A percentile compares a stretch with the other conserved stretches of the same genome.
phyloP scores from a whole-genome alignment of 2,888 invertebrate genomes.

The Pheosia gnoma region DNA sequence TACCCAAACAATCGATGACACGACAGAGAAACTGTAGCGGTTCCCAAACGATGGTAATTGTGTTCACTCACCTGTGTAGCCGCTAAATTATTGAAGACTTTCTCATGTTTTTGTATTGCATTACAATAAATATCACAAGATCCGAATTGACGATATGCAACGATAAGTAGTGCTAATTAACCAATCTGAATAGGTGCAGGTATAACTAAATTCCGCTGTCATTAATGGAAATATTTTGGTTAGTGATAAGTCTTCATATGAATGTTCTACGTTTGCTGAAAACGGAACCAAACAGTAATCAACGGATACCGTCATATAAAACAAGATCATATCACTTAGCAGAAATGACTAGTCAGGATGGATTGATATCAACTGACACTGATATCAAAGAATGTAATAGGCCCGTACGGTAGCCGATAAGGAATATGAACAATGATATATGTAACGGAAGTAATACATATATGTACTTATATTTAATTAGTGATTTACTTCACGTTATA shows the following conservation, averaged over 20 bases:
- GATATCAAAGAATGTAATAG: conserved; percentile 33
- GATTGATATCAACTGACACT: conserved; percentile 10
- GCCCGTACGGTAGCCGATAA: conserved; percentile 47
- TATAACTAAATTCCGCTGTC: too few species aligned
- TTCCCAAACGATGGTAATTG: conserved; percentile 26
- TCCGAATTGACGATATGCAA: too few species aligned
- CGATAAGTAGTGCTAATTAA: too few species aligned
- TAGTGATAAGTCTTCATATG: too few species aligned
- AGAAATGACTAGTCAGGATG: conserved; percentile 8
- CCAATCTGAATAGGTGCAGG: too few species aligned
- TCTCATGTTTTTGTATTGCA: neutral
- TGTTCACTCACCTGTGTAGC: conserved; percentile 1
- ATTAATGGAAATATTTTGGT: too few species aligned
- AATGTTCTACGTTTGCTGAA: neutral
- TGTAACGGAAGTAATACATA: conserved; percentile 47
- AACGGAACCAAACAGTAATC: neutral
- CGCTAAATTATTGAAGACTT: neutral
- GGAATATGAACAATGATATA: conserved; percentile 37
- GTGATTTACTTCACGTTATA: conserved; percentile 30
- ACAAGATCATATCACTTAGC: conserved; percentile 2
- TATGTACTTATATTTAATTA: conserved; percentile 5
- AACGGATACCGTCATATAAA: neutral
- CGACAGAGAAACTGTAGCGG: conserved; percentile 36
- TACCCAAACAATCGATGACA: conserved; percentile 38
- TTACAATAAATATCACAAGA: neutral